These are phyloP conservation scores for Polymixis flavicincta DNA, from an alignment of 2,888 invertebrate genomes.

Conservation along the genomic window DNA sequence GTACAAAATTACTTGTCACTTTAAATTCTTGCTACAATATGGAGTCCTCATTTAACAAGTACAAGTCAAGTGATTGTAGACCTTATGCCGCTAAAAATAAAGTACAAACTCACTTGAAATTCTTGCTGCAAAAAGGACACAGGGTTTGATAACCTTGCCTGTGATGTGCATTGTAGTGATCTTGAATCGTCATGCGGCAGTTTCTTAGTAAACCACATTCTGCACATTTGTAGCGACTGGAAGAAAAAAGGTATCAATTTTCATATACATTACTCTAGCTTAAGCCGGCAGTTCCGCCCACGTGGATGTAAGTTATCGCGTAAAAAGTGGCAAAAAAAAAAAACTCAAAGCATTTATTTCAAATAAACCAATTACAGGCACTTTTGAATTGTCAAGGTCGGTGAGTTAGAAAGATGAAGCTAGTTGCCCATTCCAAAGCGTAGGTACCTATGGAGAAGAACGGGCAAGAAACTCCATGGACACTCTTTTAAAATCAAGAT, in stretches of 20 bases:
- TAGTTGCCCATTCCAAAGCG: no score
- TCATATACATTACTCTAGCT: no score
- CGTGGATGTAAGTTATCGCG: no score
- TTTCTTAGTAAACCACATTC: conserved; percentile 75
- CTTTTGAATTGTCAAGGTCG: no score
- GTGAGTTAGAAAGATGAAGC: no score
- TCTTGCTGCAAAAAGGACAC: conserved; percentile 77
- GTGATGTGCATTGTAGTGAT: conserved; percentile 77
- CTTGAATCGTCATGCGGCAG: conserved; percentile 71
- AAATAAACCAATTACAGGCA: no score
- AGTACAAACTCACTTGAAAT: conserved; percentile 76
- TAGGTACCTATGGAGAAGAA: no score
- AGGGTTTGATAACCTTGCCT: conserved; percentile 50
- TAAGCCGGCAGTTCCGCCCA: no score
- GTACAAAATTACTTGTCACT: not conserved
- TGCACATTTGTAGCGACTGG: conserved; percentile 80
- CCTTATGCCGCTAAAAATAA: not conserved
- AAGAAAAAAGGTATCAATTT: conserved; percentile 8
- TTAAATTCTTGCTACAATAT: not conserved
- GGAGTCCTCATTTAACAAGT: not conserved
- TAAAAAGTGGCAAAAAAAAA: no score
- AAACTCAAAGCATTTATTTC: no score
- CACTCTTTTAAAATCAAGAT: no score
- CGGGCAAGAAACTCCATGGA: no score
- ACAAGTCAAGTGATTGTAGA: conserved; percentile 5